Evolutionary conservation across 2,113 vertebrate species (phyloP).

Genomic region (Pungitius pungitius): DNA sequence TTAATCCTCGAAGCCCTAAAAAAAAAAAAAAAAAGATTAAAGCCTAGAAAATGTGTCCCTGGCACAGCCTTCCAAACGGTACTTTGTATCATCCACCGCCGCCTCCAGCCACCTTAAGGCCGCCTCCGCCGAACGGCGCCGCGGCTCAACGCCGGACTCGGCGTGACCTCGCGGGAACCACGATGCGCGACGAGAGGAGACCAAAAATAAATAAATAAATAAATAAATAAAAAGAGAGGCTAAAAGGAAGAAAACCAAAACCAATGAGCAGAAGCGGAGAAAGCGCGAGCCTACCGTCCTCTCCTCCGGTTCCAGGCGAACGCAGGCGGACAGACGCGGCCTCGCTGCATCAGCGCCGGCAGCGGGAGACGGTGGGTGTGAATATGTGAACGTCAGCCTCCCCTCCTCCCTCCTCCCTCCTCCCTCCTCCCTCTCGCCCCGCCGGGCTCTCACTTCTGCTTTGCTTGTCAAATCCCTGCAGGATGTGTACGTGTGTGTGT

Average conservation of each 20-base stretch:
- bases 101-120: no score
- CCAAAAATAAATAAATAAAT: no score
- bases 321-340: slow-evolving; percentile 4
- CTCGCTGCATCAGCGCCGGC: slow-evolving; percentile 54
- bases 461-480: slow-evolving; percentile 59
- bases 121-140: no score
- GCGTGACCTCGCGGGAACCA: no score
- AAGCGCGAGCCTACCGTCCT: slow-evolving; percentile 50
- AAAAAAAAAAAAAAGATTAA: no score
- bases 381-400: slow-evolving; percentile 49
- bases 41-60: no score
- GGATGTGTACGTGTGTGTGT: slow-evolving; percentile 37
- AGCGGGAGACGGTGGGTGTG: slow-evolving; percentile 39
- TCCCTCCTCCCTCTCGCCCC: slow-evolving; percentile 32
- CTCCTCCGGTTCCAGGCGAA: slow-evolving; percentile 37
- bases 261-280: slow-evolving; percentile 1
- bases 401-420: slow-evolving; percentile 12
- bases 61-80: no score
- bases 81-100: no score
- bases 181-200: no score
- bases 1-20: no score
- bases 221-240: neutral
- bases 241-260: neutral
- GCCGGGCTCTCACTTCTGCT: slow-evolving; percentile 70
- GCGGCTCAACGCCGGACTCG: no score